A percentile compares a stretch with the other conserved stretches of the same genome.
These are phyloP conservation scores for Gymnodraco acuticeps DNA, from an alignment of 2,797 vertebrate genomes.

Conservation along the genomic window DNA sequence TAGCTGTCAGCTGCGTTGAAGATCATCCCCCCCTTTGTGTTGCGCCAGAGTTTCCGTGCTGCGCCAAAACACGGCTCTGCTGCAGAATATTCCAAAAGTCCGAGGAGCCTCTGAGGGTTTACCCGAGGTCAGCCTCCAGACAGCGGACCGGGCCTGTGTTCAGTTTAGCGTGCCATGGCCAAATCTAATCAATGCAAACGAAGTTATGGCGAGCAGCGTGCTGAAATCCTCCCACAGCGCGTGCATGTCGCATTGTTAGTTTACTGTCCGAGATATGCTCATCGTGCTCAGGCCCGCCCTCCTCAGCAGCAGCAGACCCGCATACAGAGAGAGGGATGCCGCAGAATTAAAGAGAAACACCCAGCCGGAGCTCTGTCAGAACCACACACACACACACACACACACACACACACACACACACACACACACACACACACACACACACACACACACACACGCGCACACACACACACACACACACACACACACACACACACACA, in stretches of 20 bases:
- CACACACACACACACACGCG: neutral
- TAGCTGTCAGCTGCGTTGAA: conserved; percentile 18
- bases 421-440: neutral
- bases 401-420: neutral
- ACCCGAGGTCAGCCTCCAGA: conserved; percentile 50
- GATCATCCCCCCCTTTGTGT: conserved; percentile 41
- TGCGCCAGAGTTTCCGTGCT: conserved; percentile 55
- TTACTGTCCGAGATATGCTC: conserved; percentile 62
- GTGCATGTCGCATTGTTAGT: conserved; percentile 58
- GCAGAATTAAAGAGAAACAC: conserved; percentile 82
- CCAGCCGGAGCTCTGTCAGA: conserved; percentile 17
- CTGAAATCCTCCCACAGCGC: conserved; percentile 10
- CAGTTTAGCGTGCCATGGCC: conserved; percentile 18
- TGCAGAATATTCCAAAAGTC: conserved; percentile 71
- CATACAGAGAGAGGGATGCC: conserved; percentile 65
- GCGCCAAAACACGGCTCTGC: conserved; percentile 65
- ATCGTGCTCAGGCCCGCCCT: conserved; percentile 73
- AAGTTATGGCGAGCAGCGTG: conserved; percentile 29
- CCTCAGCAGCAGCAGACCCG: conserved; percentile 58
- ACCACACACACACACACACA: neutral
- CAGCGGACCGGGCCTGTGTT: conserved; percentile 7
- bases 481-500: neutral
- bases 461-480: neutral
- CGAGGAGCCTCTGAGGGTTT: conserved; percentile 39
- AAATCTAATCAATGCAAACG: conserved; percentile 40